These are phyloP conservation scores for Pachypsylla venusta DNA, from an alignment of 1,140 invertebrate genomes.

Conservation along the genomic window DNA sequence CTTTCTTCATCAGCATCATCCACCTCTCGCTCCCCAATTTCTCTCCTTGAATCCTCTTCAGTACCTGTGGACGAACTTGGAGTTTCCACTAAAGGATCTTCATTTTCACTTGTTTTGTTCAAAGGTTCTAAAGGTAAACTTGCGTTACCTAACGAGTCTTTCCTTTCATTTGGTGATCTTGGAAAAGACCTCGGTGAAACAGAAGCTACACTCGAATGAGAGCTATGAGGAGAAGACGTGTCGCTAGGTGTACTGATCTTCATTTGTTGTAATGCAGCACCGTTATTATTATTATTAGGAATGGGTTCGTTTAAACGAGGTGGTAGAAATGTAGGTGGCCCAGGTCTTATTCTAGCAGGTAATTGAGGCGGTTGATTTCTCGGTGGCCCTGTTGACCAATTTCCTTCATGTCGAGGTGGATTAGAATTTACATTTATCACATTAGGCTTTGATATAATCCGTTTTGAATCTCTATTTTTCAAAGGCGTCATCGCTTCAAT, in stretches of 20 bases:
- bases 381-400: slow-evolving; percentile 10
- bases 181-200: neutral
- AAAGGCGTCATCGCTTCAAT: slow-evolving; percentile 13
- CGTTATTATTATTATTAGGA: neutral
- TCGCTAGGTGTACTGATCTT: neutral
- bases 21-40: slow-evolving; percentile 21
- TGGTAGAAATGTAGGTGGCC: neutral
- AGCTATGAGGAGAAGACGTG: neutral
- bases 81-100: slow-evolving; percentile 18
- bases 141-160: neutral
- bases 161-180: neutral
- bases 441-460: slow-evolving; percentile 1
- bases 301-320: neutral
- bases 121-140: neutral
- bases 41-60: slow-evolving; percentile 24
- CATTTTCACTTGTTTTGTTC: slow-evolving; percentile 5
- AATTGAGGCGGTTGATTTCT: slow-evolving; percentile 11
- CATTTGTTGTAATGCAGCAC: neutral
- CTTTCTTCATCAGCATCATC: slow-evolving; percentile 25
- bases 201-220: neutral
- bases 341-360: neutral
- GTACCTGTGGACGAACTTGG: slow-evolving; percentile 26
- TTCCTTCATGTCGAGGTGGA: neutral
- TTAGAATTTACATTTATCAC: neutral
- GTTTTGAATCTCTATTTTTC: neutral